A percentile compares a stretch with the other conserved stretches of the same genome.
Conservation (phyloP, 2,888 invertebrate species). For the Ichneumon xanthorius region DNA sequence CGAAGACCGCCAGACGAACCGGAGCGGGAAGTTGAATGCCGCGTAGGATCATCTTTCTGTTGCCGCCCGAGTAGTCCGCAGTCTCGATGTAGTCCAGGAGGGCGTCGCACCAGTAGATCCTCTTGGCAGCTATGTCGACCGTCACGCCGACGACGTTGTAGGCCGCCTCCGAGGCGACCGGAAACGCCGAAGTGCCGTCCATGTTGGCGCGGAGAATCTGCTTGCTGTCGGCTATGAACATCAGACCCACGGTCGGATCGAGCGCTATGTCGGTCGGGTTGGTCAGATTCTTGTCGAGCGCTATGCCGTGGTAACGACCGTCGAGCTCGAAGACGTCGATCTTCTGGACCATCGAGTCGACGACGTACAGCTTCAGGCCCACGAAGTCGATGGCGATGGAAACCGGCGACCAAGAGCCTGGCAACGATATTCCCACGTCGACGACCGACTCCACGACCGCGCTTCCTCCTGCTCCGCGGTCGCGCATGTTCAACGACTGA, state of each 20-base stretch:
- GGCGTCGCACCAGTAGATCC: conserved; percentile 99
- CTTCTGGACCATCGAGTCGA: conserved; percentile 96
- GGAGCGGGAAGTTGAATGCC: conserved; percentile 95
- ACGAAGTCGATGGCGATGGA: conserved; percentile 98
- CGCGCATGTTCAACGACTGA: conserved; percentile 80
- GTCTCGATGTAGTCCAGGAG: conserved; percentile 98
- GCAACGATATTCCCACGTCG: conserved; percentile 89
- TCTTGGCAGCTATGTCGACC: conserved; percentile 94
- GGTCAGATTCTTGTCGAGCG: conserved; percentile 95
- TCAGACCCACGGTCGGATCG: conserved; percentile 95
- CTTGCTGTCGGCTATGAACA: conserved; percentile 95
- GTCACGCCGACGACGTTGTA: conserved; percentile 97
- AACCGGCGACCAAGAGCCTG: conserved; percentile 95
- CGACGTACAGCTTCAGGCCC: conserved; percentile 97
- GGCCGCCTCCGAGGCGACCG: conserved; percentile 96
- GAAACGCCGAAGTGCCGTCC: conserved; percentile 95
- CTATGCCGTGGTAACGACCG: conserved; percentile 95
- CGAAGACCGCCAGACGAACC: conserved; percentile 93
- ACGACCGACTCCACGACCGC: background rate
- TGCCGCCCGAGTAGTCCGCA: conserved; percentile 95
- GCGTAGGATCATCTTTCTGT: conserved; percentile 92
- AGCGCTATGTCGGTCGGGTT: conserved; percentile 96
- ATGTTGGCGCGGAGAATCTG: conserved; percentile 95
- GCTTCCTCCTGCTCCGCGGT: conserved; percentile 19
- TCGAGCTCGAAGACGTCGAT: conserved; percentile 97